Base-by-base conservation (phyloP, 2,888 invertebrate genomes). In the Pristionchus exspectatus region DNA sequence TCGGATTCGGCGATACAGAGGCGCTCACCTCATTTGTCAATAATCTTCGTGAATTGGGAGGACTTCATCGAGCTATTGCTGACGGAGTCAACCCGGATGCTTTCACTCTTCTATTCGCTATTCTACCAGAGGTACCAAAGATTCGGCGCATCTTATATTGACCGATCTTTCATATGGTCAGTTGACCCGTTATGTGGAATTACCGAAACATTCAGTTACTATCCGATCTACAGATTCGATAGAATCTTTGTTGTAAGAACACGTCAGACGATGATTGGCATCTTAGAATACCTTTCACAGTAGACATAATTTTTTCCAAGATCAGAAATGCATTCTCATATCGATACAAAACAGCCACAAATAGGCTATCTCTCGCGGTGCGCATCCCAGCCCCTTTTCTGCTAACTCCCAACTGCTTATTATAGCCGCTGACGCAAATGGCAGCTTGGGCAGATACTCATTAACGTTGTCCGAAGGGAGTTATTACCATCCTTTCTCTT, bases 1-100 rank as follows among this genome's bases (percentile, higher is more conserved):
- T 88, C 33, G 87, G 74, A 18, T 59, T 56, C n/a, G 56, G 72
- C 7, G 74, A 72, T 5, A 18, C 38, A 4, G 63, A 72, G 18
- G 56, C 18, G 1, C 50, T 24, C 30, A 12, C 24, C 18, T 9
- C 30, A 7, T 88, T 88, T 56, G 54, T 33, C 24, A 88, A 54
- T 16, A 88, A 50, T 56, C 87, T 88, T 18, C 72, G 74, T 14
- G 87, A 88, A 74, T 24, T 88, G 54, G 87, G 87, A 27, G 87
- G 87, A 33, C 56, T 88, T 2, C 87, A 88, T 74, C 50, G 74
- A n/a, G 56, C 50, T 0, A 88, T 88, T 24, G 74, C 33, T 9
- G 33, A 50, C 5, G 24, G 33, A 27, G 54, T 88, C 38, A 54
- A 72, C 24, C 87, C 87, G 2, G 74, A 88, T n/a, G 87, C 87